phyloP scores from a whole-genome alignment of 2,888 invertebrate genomes.

The Liodrosophila aerea region DNA sequence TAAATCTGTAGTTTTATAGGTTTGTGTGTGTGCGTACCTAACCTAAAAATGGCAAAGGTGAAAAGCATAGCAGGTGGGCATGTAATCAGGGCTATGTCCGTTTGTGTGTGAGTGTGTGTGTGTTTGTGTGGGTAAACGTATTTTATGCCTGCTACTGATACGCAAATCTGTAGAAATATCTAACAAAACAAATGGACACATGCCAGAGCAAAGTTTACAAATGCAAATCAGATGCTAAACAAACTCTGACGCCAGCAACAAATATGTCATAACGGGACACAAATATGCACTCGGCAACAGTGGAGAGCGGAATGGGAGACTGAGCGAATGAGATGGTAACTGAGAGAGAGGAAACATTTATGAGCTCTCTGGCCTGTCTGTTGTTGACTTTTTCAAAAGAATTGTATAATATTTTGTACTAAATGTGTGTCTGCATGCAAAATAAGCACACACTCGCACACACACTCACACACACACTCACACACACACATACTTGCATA shows the following conservation, averaged over 20 bases:
- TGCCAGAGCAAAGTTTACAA: slow-evolving; percentile 73
- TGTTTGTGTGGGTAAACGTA: slow-evolving; percentile 23
- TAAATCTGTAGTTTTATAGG: slow-evolving; percentile 28
- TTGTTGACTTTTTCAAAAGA: slow-evolving; percentile 73
- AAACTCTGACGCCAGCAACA: slow-evolving; percentile 72
- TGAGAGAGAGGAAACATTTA: slow-evolving; percentile 58
- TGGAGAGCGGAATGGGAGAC: not conserved
- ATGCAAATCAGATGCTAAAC: slow-evolving; percentile 75
- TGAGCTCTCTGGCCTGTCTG: slow-evolving; percentile 62
- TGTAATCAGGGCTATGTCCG: slow-evolving; percentile 1
- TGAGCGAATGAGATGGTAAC: too few relatives aligned
- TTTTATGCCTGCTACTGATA: slow-evolving; percentile 54
- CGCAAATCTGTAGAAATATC: slow-evolving; percentile 65
- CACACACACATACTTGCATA: slow-evolving; percentile 6
- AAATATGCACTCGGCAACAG: slow-evolving; percentile 48
- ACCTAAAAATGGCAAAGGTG: slow-evolving; percentile 31
- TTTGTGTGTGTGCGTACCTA: slow-evolving; percentile 30
- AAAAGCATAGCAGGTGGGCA: slow-evolving; percentile 24
- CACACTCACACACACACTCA: not conserved
- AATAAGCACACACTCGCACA: slow-evolving; percentile 44
- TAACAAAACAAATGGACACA: slow-evolving; percentile 60
- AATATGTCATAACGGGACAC: slow-evolving; percentile 71
- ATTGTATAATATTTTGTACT: slow-evolving; percentile 72
- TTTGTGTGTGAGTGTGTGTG: slow-evolving; percentile 7
- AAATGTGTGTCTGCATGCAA: slow-evolving; percentile 64